Conservation (phyloP, 2,113 vertebrate species). For the Nymphicus hollandicus region DNA sequence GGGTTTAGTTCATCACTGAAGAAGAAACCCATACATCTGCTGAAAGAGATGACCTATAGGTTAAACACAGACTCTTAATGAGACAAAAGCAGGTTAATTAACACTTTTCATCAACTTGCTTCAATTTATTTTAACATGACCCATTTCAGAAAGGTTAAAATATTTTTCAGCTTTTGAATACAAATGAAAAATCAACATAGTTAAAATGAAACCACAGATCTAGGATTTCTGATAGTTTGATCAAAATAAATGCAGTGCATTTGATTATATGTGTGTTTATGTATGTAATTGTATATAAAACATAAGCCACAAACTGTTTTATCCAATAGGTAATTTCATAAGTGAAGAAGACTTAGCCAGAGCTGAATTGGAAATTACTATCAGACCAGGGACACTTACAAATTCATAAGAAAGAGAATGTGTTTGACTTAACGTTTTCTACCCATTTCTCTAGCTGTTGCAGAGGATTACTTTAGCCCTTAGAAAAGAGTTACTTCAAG, state of each 20-base stretch:
- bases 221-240: background rate
- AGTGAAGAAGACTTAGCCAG: background rate
- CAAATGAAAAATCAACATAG: background rate
- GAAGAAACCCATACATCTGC: slow-evolving; percentile 13
- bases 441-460: background rate
- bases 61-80: slow-evolving; percentile 50
- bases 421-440: background rate
- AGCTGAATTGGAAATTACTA: background rate
- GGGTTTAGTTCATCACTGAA: slow-evolving; percentile 5
- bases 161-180: slow-evolving; percentile 24
- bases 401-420: background rate
- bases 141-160: slow-evolving; percentile 57
- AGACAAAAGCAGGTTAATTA: slow-evolving; percentile 64
- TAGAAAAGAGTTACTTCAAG: background rate
- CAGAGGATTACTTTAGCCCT: background rate
- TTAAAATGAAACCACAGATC: background rate
- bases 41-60: slow-evolving; percentile 12
- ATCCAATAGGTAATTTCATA: background rate
- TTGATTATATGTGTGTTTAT: background rate
- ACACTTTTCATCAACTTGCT: slow-evolving; percentile 40
- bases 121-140: slow-evolving; percentile 26
- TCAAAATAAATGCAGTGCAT: background rate
- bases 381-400: background rate
- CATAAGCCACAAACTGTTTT: background rate
- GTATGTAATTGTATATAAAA: background rate